Evolutionary conservation across 2,797 vertebrate species (phyloP).

Genomic region (Graptemys geographica): DNA sequence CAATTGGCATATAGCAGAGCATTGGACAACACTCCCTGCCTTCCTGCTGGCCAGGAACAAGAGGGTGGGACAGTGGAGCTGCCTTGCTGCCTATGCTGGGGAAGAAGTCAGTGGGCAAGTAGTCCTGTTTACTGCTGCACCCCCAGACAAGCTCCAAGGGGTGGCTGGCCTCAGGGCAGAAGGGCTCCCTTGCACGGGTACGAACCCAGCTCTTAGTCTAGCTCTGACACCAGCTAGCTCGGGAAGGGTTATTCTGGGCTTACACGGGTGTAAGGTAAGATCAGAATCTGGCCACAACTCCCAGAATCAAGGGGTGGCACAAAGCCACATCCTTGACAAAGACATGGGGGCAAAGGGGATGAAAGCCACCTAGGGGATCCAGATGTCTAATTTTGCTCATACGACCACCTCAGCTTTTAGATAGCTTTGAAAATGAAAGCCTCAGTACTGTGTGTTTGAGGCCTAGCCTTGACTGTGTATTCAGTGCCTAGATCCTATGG

Average conservation of each 20-base stretch:
- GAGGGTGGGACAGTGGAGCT: too few species aligned
- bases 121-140: not conserved
- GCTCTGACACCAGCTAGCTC: not conserved
- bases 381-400: accelerated
- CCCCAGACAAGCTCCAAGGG: not conserved
- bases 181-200: not conserved
- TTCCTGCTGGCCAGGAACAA: not conserved
- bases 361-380: not conserved
- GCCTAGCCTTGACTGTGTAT: not conserved
- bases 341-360: not conserved
- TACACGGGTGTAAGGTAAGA: not conserved
- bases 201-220: not conserved
- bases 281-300: not conserved
- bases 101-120: not conserved
- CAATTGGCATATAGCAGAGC: not conserved
- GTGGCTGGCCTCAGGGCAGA: not conserved
- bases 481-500: not conserved
- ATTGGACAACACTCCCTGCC: not conserved
- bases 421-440: not conserved
- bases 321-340: not conserved
- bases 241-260: not conserved
- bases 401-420: not conserved
- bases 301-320: not conserved
- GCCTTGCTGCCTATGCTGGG: not conserved
- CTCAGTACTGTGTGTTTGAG: accelerated